phyloP scores from a whole-genome alignment of 2,797 vertebrate species.

The Platyrinchus mystaceus region DNA sequence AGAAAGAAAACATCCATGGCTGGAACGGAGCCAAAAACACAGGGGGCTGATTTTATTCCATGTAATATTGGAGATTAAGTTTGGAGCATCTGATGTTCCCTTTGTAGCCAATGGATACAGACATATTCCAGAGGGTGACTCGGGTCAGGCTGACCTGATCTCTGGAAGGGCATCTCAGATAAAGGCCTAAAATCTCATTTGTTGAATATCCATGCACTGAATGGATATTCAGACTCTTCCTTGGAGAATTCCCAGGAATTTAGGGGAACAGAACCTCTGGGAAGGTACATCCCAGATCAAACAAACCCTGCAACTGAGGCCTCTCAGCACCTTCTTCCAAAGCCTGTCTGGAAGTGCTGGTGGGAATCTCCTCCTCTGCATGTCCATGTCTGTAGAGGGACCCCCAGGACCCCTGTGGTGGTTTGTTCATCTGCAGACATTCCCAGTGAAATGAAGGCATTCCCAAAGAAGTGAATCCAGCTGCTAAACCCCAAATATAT shows the following conservation, averaged over 20 bases:
- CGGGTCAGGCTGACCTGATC: background rate
- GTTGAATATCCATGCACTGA: rapidly evolving
- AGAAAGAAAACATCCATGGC: background rate
- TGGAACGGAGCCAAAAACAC: background rate
- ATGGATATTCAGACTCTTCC: too few species aligned
- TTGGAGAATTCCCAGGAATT: background rate
- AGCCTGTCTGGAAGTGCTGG: rapidly evolving
- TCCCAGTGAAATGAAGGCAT: too few species aligned
- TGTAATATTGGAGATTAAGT: background rate
- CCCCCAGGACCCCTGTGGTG: background rate
- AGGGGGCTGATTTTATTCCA: background rate
- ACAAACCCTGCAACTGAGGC: background rate
- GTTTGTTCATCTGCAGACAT: background rate
- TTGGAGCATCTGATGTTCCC: rapidly evolving
- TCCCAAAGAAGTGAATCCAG: background rate
- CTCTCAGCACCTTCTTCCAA: background rate
- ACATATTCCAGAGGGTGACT: background rate
- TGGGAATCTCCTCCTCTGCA: background rate
- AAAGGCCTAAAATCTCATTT: background rate
- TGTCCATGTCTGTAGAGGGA: background rate
- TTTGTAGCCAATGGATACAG: background rate
- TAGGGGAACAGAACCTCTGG: background rate
- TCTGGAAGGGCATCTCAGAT: background rate
- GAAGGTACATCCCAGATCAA: background rate
- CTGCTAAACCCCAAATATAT: background rate